Evolutionary conservation across 2,113 vertebrate species (phyloP), one percentile per base, ranked within the genome.

Genomic region (Strix aluco): DNA sequence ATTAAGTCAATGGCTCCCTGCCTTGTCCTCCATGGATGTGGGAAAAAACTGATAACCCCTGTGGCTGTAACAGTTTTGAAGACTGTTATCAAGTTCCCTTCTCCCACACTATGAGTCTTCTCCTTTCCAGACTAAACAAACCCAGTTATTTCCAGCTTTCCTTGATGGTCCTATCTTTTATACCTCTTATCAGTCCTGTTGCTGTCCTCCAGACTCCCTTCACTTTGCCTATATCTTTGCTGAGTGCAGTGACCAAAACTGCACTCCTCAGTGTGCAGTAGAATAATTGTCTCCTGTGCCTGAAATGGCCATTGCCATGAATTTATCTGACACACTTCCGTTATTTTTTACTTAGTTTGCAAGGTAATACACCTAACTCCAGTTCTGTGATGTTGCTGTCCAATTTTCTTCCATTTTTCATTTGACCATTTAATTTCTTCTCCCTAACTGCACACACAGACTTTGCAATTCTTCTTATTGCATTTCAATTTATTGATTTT

Each of bases 51-150:
- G 80, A 89, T 95, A 95, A 70, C 22, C 29, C 8, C 47, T 3
- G 1, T 7, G 38, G 44, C 55, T 65, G 13, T 6, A 79, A 32
- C 1, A 26, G 55, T 94, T 88, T 57, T 74, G 69, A 94, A 63
- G 38, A 91, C 86, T 38, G 7, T 83, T 91, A 95, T 67, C 91
- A 79, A 25, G 42, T 59, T 86, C 62, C 18, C 29, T 86, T 89
- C 86, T 94, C 52, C 23, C 65, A 95, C 86, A 81, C n/a, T 30
- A 54, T 3, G n/a, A 91, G 38, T 84, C 34, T 67, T 95, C 78
- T 87, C 23, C 67, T 80, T 82, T 82, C 49, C 54, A 95, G 96
- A 96, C 96, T 96, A 96, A 97, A 96, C 95, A 97, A 96, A 87
- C 10, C 3, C 47, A 85, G 52, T 81, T 81, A 91, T 91, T 96